Evolutionary conservation across 2,797 vertebrate genomes (phyloP).

Genomic region (Malurus leucopterus): DNA sequence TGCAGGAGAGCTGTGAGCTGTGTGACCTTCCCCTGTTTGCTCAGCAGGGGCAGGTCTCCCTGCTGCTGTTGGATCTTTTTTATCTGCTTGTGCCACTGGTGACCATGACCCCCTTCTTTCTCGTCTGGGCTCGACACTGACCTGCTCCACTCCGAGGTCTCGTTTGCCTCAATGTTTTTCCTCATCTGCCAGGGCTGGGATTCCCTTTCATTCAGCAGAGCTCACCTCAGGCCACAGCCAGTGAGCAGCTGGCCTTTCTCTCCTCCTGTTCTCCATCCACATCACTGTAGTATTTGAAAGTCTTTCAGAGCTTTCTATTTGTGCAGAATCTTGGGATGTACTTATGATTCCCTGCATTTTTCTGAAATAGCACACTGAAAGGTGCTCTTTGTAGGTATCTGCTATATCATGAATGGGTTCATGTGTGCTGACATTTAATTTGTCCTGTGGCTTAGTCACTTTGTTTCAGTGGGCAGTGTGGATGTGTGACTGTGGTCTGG

Average conservation of each 20-base stretch:
- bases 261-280: background rate
- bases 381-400: background rate
- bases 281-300: background rate
- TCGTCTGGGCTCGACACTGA: background rate
- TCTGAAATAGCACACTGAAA: background rate
- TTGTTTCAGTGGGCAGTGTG: background rate
- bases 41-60: background rate
- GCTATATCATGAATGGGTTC: background rate
- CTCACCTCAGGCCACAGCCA: background rate
- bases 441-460: background rate
- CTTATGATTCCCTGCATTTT: background rate
- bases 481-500: background rate
- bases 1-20: background rate
- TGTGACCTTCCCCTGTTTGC: background rate
- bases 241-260: background rate
- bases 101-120: background rate
- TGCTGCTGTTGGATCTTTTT: constrained; percentile 1
- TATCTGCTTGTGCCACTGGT: background rate
- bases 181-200: background rate
- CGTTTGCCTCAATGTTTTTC: background rate
- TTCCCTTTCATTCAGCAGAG: background rate
- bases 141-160: background rate
- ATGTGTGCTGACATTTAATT: background rate
- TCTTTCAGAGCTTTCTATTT: background rate
- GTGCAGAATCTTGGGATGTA: background rate